These are phyloP conservation scores for Schizotus pectinicornis DNA, from an alignment of 2,888 invertebrate genomes.

Conservation along the genomic window DNA sequence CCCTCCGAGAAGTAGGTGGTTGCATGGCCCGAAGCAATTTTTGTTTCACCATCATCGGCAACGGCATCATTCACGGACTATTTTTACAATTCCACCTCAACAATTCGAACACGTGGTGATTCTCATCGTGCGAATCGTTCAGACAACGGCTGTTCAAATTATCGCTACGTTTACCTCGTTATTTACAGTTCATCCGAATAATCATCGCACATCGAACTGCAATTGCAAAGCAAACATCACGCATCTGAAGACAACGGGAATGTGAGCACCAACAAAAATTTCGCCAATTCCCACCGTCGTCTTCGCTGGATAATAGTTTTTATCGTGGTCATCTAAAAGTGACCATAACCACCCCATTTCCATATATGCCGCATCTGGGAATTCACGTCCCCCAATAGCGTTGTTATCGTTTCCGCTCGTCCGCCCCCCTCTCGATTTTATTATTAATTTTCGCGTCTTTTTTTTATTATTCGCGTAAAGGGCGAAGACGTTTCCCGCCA, in stretches of 20 bases:
- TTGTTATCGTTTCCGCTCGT: constrained; percentile 12
- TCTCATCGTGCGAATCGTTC: constrained; percentile 37
- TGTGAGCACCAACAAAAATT: too few species aligned
- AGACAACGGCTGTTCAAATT: constrained; percentile 30
- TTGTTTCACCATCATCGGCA: constrained; percentile 10
- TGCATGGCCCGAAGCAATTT: constrained; percentile 19
- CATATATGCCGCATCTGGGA: constrained; percentile 37
- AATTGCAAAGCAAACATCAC: constrained; percentile 28
- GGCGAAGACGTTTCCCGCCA: constrained; percentile 1
- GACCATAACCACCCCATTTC: constrained; percentile 44
- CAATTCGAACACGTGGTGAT: constrained; percentile 41
- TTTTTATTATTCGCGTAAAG: constrained; percentile 1
- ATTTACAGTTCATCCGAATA: constrained; percentile 30
- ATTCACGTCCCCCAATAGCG: constrained; percentile 14
- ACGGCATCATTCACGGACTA: constrained; percentile 29
- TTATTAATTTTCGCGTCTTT: constrained; percentile 23
- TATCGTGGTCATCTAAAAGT: constrained; percentile 43
- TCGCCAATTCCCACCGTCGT: constrained; percentile 17
- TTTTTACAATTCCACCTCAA: constrained; percentile 46
- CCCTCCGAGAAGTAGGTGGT: too few species aligned
- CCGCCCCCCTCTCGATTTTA: constrained; percentile 6
- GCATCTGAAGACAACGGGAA: too few species aligned
- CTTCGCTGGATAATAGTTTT: constrained; percentile 45
- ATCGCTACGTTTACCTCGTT: constrained; percentile 33
- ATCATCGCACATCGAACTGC: constrained; percentile 29